Percentiles rank a stretch among this genome's conserved stretches.
Evolutionary conservation across 2,113 vertebrate species (phyloP).

Genomic region (Tylochromis polylepis): DNA sequence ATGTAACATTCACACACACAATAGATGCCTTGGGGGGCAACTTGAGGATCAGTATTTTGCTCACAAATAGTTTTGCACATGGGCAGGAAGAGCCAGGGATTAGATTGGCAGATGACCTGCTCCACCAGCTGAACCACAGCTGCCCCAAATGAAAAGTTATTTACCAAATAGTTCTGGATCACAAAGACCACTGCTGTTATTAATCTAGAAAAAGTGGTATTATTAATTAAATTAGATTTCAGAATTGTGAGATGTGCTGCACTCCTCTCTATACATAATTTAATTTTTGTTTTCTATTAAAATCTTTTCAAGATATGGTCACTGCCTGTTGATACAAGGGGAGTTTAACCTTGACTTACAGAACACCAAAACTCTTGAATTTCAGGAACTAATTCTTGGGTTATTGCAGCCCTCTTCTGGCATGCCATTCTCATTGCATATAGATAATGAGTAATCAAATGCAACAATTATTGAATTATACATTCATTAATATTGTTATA

Average conservation of each 20-base stretch:
- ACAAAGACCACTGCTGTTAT: not conserved
- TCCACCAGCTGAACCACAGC: not conserved
- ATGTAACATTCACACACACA: not conserved
- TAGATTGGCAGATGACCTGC: not conserved
- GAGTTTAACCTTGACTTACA: not conserved
- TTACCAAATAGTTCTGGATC: not conserved
- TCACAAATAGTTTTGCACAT: not conserved
- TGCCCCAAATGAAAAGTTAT: not conserved
- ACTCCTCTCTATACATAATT: not conserved
- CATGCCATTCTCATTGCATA: not conserved
- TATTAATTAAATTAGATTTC: not conserved
- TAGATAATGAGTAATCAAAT: not conserved
- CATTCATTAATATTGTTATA: not conserved
- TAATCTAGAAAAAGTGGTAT: not conserved
- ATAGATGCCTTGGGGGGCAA: not conserved
- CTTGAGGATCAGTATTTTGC: not conserved
- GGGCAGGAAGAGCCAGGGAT: not conserved
- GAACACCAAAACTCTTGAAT: no score
- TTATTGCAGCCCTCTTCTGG: constrained; percentile 59
- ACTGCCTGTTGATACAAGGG: not conserved
- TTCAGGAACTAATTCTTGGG: not conserved
- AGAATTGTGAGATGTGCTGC: not conserved
- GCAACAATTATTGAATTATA: not conserved
- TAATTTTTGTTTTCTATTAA: not conserved
- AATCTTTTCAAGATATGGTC: not conserved